Percentiles rank a stretch among this genome's conserved stretches.
phyloP scores from a whole-genome alignment of 2,797 vertebrate species.

The Otus scops region DNA sequence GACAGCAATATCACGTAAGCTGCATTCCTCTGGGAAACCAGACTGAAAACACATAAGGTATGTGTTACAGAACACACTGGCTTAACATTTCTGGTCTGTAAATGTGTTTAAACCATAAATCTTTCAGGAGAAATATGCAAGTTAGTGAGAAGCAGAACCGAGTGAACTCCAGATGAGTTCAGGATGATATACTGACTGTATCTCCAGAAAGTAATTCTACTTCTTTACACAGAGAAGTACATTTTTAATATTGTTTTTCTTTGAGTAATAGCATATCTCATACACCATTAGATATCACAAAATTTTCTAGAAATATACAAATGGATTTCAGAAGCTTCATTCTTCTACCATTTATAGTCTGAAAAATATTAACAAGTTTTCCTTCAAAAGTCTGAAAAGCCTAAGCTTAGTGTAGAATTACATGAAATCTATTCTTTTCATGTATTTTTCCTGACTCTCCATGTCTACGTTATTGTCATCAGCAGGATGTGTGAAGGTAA shows the following conservation, averaged over 20 bases:
- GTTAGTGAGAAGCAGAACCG: not conserved
- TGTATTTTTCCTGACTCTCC: not conserved
- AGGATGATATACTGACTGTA: not conserved
- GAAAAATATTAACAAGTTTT: not conserved
- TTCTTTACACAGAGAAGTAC: not conserved
- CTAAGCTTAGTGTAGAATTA: not conserved
- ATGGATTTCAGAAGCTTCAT: not conserved
- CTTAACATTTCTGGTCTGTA: not conserved
- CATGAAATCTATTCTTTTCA: not conserved
- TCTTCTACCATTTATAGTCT: not conserved
- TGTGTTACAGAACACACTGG: not conserved
- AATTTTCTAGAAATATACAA: not conserved
- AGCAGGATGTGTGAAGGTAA: not conserved
- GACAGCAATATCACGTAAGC: not conserved
- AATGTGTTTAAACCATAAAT: not conserved
- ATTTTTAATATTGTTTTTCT: not conserved
- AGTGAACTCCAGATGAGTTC: not conserved
- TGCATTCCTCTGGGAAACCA: not conserved
- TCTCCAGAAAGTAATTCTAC: not conserved
- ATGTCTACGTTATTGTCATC: not conserved
- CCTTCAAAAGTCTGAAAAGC: not conserved
- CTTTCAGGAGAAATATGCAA: not conserved
- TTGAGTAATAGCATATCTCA: not conserved
- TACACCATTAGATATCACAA: not conserved
- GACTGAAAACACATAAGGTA: not conserved